Percentiles rank a stretch among this genome's conserved stretches.
Conservation (phyloP, 1,140 invertebrate species). For the Rhyzopertha dominica region DNA sequence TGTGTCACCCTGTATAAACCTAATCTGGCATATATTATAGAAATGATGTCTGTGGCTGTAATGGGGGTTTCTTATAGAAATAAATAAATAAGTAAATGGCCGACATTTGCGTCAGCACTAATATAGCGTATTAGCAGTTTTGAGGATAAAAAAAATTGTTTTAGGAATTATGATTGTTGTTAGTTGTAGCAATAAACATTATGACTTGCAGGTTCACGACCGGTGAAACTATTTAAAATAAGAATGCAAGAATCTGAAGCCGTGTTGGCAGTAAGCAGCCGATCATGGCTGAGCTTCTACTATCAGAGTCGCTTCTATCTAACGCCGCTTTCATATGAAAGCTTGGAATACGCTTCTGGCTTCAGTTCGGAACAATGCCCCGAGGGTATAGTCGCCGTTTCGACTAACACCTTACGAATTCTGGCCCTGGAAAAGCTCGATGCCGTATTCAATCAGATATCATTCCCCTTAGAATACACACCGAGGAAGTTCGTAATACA, state of each 20-base stretch:
- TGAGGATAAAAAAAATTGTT: too few relatives aligned
- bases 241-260: constrained; percentile 93
- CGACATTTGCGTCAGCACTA: too few relatives aligned
- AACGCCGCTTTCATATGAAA: constrained; percentile 94
- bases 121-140: too few relatives aligned
- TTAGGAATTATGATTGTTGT: too few relatives aligned
- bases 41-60: too few relatives aligned
- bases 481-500: constrained; percentile 94
- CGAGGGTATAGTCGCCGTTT: constrained; percentile 97
- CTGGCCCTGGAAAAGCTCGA: constrained; percentile 97
- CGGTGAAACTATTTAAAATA: constrained; percentile 95
- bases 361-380: constrained; percentile 99
- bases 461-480: constrained; percentile 89
- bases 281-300: constrained; percentile 98
- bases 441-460: constrained; percentile 93
- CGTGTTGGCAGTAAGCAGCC: constrained; percentile 94
- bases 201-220: constrained; percentile 89
- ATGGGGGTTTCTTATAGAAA: too few relatives aligned
- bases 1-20: too few relatives aligned
- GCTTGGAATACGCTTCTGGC: constrained; percentile 94
- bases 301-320: constrained; percentile 96
- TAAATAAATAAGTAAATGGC: too few relatives aligned
- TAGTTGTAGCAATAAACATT: too few relatives aligned
- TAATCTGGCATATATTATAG: too few relatives aligned
- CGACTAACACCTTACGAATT: constrained; percentile 95